A percentile compares a stretch with the other conserved stretches of the same genome.
These are phyloP conservation scores for Sigmodon hispidus DNA, from an alignment of 2,113 vertebrate species.

Conservation along the genomic window DNA sequence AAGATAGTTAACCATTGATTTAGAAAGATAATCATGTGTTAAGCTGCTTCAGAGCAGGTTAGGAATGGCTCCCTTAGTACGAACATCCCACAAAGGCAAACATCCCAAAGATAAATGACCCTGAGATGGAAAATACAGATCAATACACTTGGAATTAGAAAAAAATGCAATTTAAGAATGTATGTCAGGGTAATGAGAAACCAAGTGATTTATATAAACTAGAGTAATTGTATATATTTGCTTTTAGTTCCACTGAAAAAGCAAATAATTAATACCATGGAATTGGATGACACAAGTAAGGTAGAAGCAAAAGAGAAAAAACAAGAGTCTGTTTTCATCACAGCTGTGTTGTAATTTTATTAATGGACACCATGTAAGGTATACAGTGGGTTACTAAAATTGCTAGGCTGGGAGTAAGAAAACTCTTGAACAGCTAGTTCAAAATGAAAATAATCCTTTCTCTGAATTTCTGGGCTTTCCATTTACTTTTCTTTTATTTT, in stretches of 20 bases:
- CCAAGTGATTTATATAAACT: constrained; percentile 64
- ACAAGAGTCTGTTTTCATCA: neutral
- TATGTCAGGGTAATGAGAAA: constrained; percentile 56
- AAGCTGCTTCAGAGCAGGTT: neutral
- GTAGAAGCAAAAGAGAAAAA: neutral
- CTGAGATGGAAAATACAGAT: constrained; percentile 58
- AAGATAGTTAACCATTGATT: constrained; percentile 59
- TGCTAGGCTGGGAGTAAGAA: neutral
- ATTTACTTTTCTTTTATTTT: no score
- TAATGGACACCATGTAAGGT: neutral
- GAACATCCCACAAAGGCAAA: neutral
- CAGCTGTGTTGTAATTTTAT: neutral
- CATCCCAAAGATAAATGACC: constrained; percentile 55
- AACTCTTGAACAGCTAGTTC: neutral
- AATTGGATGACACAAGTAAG: neutral
- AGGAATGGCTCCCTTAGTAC: neutral
- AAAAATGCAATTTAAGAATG: constrained; percentile 62
- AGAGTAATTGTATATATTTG: constrained; percentile 30
- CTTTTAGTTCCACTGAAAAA: constrained; percentile 38
- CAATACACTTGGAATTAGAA: constrained; percentile 50
- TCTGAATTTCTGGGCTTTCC: neutral
- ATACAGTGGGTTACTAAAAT: no score
- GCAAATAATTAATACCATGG: neutral
- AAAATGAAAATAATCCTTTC: neutral
- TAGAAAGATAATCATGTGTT: constrained; percentile 19